Percentiles rank a stretch among this genome's conserved stretches.
phyloP scores from a whole-genome alignment of 2,113 vertebrate genomes.

The Oreotrochilus melanogaster region DNA sequence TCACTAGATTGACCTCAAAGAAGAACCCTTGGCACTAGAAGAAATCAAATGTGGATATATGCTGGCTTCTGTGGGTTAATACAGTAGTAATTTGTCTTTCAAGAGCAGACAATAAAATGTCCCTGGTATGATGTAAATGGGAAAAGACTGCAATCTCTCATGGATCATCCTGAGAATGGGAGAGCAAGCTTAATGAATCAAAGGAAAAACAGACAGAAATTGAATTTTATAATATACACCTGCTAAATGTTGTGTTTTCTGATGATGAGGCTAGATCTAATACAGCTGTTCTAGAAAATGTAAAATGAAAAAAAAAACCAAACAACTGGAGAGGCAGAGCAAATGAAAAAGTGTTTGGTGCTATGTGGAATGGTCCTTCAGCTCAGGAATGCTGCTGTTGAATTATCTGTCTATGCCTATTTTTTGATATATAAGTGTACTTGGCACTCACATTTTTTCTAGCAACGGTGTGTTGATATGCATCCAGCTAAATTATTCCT shows the following conservation, averaged over 20 bases:
- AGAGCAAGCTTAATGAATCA: not conserved
- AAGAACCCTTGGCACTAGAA: not conserved
- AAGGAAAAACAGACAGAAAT: not conserved
- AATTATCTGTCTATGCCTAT: not conserved
- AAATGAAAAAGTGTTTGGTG: not conserved
- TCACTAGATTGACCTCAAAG: not conserved
- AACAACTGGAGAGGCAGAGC: not conserved
- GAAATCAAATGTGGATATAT: not conserved
- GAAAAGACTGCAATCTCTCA: constrained; percentile 31
- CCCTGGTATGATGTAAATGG: not conserved
- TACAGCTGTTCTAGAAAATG: not conserved
- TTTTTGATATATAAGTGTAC: not conserved
- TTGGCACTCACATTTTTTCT: not conserved
- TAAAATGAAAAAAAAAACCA: constrained; percentile 6
- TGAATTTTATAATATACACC: not conserved
- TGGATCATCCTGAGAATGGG: constrained; percentile 12
- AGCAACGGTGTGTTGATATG: not conserved
- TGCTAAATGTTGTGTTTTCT: constrained; percentile 5
- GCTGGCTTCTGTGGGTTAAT: not conserved
- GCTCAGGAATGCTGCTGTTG: not conserved
- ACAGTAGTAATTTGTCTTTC: not conserved
- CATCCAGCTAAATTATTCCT: not conserved
- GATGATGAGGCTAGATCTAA: not conserved
- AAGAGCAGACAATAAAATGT: not conserved
- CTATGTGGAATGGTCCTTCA: not conserved